A percentile compares a stretch with the other conserved stretches of the same genome.
phyloP scores from a whole-genome alignment of 1,140 invertebrate genomes.

The Trichomalopsis sarcophagae region DNA sequence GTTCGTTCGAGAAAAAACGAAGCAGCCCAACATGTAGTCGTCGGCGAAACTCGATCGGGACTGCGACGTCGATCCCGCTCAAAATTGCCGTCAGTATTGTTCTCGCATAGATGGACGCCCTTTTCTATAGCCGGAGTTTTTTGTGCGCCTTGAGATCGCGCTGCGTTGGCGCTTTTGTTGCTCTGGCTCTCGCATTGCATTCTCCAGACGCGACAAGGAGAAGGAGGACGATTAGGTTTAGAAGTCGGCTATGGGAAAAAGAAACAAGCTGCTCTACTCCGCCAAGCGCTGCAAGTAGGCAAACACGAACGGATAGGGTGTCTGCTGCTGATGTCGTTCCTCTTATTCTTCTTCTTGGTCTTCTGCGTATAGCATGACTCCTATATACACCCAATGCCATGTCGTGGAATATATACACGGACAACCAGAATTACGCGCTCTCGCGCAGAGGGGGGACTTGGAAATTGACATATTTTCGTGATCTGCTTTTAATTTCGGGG shows the following conservation, averaged over 20 bases:
- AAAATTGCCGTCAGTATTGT: slow-evolving; percentile 46
- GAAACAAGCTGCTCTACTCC: background rate
- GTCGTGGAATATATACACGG: background rate
- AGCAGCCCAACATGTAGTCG: background rate
- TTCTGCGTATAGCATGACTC: slow-evolving; percentile 6
- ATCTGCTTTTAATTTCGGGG: too few relatives aligned
- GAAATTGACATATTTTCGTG: too few relatives aligned
- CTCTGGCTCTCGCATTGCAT: slow-evolving; percentile 13
- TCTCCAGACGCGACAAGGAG: slow-evolving; percentile 14
- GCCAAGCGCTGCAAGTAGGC: background rate
- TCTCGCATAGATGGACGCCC: slow-evolving; percentile 48
- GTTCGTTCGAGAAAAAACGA: slow-evolving; percentile 2
- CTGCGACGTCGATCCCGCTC: background rate
- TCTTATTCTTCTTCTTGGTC: background rate
- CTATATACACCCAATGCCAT: slow-evolving; percentile 27
- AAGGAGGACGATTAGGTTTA: slow-evolving; percentile 29
- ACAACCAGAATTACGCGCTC: slow-evolving; percentile 39
- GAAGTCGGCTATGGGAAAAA: background rate
- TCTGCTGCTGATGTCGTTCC: background rate
- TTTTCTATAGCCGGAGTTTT: background rate
- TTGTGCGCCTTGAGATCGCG: slow-evolving; percentile 3
- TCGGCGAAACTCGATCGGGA: slow-evolving; percentile 44
- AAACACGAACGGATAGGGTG: slow-evolving; percentile 28
- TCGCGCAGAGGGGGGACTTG: too few relatives aligned
- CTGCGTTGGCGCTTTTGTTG: background rate